phyloP scores from a whole-genome alignment of 1,140 invertebrate species.

The Elymnias hypermnestra region DNA sequence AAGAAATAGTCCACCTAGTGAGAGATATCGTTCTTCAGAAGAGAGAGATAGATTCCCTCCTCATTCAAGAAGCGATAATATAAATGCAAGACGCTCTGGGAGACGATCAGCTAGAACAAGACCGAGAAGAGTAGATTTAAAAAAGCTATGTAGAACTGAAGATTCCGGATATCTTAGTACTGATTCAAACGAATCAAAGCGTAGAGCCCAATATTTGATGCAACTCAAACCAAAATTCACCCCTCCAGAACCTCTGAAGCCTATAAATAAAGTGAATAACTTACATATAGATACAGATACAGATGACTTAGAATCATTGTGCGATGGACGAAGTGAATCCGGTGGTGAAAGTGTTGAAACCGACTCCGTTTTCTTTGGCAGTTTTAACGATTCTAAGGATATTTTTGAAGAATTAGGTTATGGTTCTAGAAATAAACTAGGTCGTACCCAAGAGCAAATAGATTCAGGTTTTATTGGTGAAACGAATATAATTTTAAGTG shows the following conservation, averaged over 20 bases:
- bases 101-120: constrained; percentile 57
- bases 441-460: constrained; percentile 47
- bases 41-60: constrained; percentile 52
- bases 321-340: constrained; percentile 87
- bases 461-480: constrained; percentile 64
- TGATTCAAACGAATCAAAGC: constrained; percentile 79
- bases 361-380: constrained; percentile 88
- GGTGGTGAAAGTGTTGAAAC: constrained; percentile 90
- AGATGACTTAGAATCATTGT: constrained; percentile 67
- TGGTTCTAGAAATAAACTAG: constrained; percentile 31
- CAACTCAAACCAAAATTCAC: constrained; percentile 56
- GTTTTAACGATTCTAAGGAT: constrained; percentile 75
- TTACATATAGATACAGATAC: constrained; percentile 63
- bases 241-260: constrained; percentile 33
- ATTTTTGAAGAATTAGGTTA: constrained; percentile 55
- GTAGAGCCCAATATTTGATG: constrained; percentile 61
- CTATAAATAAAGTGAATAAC: constrained; percentile 29
- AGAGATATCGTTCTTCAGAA: constrained; percentile 43
- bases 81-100: constrained; percentile 53
- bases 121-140: constrained; percentile 59
- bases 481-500: constrained; percentile 63
- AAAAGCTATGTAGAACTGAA: constrained; percentile 70
- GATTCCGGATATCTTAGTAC: constrained; percentile 84
- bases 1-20: constrained; percentile 51
- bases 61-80: constrained; percentile 46